phyloP scores from a whole-genome alignment of 2,888 invertebrate species.

The Axea sp. region DNA sequence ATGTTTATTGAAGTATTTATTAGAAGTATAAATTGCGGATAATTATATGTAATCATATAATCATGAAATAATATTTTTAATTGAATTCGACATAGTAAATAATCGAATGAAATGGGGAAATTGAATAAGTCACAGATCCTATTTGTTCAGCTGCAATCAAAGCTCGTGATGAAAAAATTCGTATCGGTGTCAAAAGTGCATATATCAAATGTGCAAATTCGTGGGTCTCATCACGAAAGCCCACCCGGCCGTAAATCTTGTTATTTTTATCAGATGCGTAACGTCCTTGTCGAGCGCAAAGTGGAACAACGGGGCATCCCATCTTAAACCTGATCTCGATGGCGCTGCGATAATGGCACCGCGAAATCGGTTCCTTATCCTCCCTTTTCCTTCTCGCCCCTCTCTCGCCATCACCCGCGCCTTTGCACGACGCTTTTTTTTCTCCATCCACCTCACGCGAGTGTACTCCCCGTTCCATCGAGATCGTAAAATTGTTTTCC shows the following conservation, averaged over 20 bases:
- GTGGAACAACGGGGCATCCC: slow-evolving; percentile 56
- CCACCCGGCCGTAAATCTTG: slow-evolving; percentile 40
- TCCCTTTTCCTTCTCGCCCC: not conserved
- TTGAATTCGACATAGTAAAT: too few species aligned
- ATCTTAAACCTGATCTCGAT: slow-evolving; percentile 53
- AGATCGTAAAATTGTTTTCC: slow-evolving; percentile 77
- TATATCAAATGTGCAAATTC: slow-evolving; percentile 45
- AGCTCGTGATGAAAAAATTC: not conserved
- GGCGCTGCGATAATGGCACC: slow-evolving; percentile 46
- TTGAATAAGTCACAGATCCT: too few species aligned
- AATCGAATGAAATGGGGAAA: too few species aligned
- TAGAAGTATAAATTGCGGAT: too few species aligned
- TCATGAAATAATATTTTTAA: too few species aligned
- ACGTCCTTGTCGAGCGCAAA: slow-evolving; percentile 56
- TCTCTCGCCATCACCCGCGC: slow-evolving; percentile 11
- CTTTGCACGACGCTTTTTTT: slow-evolving; percentile 14
- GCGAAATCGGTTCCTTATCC: slow-evolving; percentile 55
- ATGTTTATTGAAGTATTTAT: too few species aligned
- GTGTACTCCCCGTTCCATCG: slow-evolving; percentile 62
- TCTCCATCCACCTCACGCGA: slow-evolving; percentile 40
- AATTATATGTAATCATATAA: too few species aligned
- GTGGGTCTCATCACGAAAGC: slow-evolving; percentile 34
- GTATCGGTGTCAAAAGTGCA: slow-evolving; percentile 41
- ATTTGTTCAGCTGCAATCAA: too few species aligned
- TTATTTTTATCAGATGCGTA: slow-evolving; percentile 58